Evolutionary conservation across 2,888 invertebrate genomes (phyloP), one percentile per base, ranked within the genome.

Genomic region (Aphodius granarius): DNA sequence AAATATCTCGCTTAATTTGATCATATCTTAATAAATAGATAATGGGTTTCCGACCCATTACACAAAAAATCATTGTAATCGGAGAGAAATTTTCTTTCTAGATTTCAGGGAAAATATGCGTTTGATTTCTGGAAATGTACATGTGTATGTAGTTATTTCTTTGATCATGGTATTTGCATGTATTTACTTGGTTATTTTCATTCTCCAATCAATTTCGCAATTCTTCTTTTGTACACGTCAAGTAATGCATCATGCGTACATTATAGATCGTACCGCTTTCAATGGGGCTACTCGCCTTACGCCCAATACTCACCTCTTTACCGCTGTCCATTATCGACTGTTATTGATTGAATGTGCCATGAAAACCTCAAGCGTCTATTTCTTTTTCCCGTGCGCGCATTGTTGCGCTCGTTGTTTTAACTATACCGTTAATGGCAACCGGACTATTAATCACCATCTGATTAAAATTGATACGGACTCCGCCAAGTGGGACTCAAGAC

Each of bases 381-480:
- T 43, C 43, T 43, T 43, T 43, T 43, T 43, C 43, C 13, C 43
- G 43, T 43, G 43, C 43, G 43, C 43, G 6, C 43, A 43, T 43
- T 43, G 43, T 43, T 43, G 43, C 43, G 43, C 13, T 43, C 43
- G 43, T 43, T 43, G 43, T 43, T 43, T 43, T 43, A 43, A 43
- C 43, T 20, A 13, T 23, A 74, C 74, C 74, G 74, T 74, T 74
- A 74, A 68, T 63, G 63, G 68, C 63, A 43, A 6, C 63, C 18
- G 21, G 63, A 70, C 74, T 74, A 74, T 74, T 74, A 74, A 74
- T 74, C 74, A 74, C 63, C 63, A 5, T 70, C 21, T 74, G 74
- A 74, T 74, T 74, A 74, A 74, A 74, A 74, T 74, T 74, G 74
- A 74, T 74, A 74, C 71, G 64, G 74, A 43, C 43, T 43, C 43